These are phyloP conservation scores for Apis laboriosa DNA, from an alignment of 1,140 invertebrate genomes.

Conservation along the genomic window DNA sequence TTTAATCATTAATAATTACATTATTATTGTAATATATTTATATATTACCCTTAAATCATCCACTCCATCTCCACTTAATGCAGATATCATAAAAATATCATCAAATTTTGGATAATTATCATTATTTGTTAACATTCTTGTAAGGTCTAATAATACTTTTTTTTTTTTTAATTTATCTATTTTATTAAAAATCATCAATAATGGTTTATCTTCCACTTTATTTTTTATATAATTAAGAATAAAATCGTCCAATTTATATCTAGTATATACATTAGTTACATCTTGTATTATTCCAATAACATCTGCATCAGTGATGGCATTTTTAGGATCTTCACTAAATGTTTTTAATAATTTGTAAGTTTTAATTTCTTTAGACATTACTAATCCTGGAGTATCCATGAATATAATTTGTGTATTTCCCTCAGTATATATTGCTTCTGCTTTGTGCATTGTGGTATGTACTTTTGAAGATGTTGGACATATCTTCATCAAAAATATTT, in stretches of 20 bases:
- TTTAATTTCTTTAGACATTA: constrained; percentile 85
- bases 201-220: constrained; percentile 83
- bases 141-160: constrained; percentile 86
- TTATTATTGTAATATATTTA: constrained; percentile 1
- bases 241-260: constrained; percentile 85
- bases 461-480: constrained; percentile 93
- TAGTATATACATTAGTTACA: constrained; percentile 86
- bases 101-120: constrained; percentile 88
- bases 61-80: constrained; percentile 89
- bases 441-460: constrained; percentile 91
- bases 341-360: constrained; percentile 85
- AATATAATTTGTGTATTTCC: constrained; percentile 93
- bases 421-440: constrained; percentile 87
- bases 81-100: constrained; percentile 94
- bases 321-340: constrained; percentile 85
- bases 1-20: constrained; percentile 4
- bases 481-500: constrained; percentile 82
- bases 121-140: constrained; percentile 85
- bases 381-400: constrained; percentile 92
- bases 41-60: constrained; percentile 86
- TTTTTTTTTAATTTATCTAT: constrained; percentile 91
- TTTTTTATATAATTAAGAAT: constrained; percentile 86
- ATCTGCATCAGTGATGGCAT: constrained; percentile 88
- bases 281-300: constrained; percentile 93
- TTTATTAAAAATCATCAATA: constrained; percentile 94